These are phyloP conservation scores for Euthynnus affinis DNA, from an alignment of 2,797 vertebrate genomes.

Conservation along the genomic window DNA sequence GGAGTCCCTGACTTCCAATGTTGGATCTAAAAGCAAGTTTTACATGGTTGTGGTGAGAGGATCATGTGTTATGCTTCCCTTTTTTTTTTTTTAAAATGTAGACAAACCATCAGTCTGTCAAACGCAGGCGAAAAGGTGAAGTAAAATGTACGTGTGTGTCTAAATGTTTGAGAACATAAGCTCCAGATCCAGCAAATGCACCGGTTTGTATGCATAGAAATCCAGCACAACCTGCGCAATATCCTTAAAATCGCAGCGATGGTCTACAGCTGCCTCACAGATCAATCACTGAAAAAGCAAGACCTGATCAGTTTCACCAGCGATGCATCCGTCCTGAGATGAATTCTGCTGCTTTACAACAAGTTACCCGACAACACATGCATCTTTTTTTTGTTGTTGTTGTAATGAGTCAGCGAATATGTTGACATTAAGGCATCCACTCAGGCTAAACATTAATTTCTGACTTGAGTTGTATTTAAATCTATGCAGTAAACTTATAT, in stretches of 20 bases:
- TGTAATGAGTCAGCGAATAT: neutral
- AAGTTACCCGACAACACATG: neutral
- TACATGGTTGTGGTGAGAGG: neutral
- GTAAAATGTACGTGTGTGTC: neutral
- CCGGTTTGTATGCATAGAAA: neutral
- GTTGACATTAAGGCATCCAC: neutral
- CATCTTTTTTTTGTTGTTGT: too few species aligned
- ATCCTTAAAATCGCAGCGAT: neutral
- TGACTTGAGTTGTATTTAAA: neutral
- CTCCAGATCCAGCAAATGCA: neutral
- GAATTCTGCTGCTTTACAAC: too few species aligned
- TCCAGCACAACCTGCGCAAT: too few species aligned
- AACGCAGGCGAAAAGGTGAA: neutral
- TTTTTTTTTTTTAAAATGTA: too few species aligned
- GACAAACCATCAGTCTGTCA: neutral
- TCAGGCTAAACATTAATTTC: neutral
- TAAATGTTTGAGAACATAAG: neutral
- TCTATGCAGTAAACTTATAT: neutral
- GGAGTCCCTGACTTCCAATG: conserved; percentile 39
- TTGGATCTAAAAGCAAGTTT: conserved; percentile 17
- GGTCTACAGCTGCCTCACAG: neutral
- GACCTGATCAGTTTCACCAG: neutral
- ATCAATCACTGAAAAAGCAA: neutral
- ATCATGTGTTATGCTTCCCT: neutral
- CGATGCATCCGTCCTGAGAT: neutral